These are phyloP conservation scores for Argyrosomus regius DNA, from an alignment of 2,797 vertebrate genomes.

Conservation along the genomic window DNA sequence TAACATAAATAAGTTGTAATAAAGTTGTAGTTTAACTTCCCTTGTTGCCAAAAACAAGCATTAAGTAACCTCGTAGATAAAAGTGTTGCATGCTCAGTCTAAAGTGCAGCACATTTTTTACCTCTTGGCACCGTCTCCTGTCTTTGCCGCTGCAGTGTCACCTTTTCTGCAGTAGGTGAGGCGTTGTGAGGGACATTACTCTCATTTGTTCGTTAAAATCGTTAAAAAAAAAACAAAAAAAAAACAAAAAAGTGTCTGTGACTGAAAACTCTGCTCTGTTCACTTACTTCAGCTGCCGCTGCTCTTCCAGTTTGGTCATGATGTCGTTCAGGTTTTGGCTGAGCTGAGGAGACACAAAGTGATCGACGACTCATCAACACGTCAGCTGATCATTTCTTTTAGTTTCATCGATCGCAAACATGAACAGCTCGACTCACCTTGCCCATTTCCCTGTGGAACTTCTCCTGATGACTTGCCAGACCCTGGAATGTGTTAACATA, in stretches of 20 bases:
- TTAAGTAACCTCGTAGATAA: rapidly evolving
- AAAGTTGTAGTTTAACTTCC: neutral
- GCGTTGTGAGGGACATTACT: constrained; percentile 50
- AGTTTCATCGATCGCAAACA: rapidly evolving
- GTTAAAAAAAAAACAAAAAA: neutral
- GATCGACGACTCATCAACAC: neutral
- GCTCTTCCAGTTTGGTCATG: constrained; percentile 93
- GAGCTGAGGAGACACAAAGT: constrained; percentile 83
- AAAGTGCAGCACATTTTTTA: constrained; percentile 54
- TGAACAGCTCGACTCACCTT: constrained; percentile 84
- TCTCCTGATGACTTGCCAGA: constrained; percentile 93
- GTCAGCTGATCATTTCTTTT: neutral
- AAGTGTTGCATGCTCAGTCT: neutral
- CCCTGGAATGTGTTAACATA: constrained; percentile 98
- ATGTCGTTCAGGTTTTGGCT: constrained; percentile 94
- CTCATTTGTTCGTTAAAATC: neutral
- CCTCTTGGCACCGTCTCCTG: constrained; percentile 76
- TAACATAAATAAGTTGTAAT: too few species aligned
- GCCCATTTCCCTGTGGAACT: constrained; percentile 96
- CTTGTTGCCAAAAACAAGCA: neutral
- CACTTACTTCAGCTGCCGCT: constrained; percentile 85
- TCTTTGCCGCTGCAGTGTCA: constrained; percentile 61
- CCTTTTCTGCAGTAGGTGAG: constrained; percentile 79
- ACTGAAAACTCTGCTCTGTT: neutral
- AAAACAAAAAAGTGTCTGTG: neutral